Base-by-base conservation (phyloP, 2,797 vertebrate species). In the Periophthalmus magnuspinnatus region DNA sequence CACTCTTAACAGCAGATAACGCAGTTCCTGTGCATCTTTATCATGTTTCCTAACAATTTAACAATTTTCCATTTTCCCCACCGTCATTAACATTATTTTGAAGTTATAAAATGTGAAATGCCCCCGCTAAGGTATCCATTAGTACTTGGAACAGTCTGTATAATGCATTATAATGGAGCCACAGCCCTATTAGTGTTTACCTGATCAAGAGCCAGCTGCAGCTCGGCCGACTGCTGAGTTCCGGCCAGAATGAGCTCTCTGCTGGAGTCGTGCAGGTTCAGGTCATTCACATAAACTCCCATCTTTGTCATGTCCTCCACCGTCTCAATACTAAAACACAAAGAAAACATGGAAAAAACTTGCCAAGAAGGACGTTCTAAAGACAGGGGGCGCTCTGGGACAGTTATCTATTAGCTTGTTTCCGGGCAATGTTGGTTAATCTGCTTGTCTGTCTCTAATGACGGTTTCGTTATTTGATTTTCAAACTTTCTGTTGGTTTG, bases 241-340 rank as follows among this genome's bases (percentile, higher is more conserved):
- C 91, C 90, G 2, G 91, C 91, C 76, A 94, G 74, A 72, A 94
- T 94, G 69, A 93, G 88, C 86, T 94, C 92, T 81, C 91, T 85
- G 82, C 93, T 94, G 48, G 93, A 94, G 85, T 94, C 91, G 0
- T 94, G 93, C 60, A 93, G 86, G 83, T 94, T 94, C 78, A 94
- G 79, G 32, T 94, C 89, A 2, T 94, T 94, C 56, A 93, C 92
- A 17, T 94, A 93, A 38, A 93, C 93, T 0, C 90, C 91, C 92
- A 94, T 94, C 79, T 93, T 94, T 67, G 94, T 93, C 92, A 94
- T 93, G 84, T 93, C 90, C 79, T 93, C 92, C 82, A 91, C 93
- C 0, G 93, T 94, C 24, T 57, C 55, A 28, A 57, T 57, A 8
- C 55, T 57, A 11, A 21, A 57, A 32, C 24, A 57, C 55, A 32